phyloP scores from a whole-genome alignment of 2,113 vertebrate genomes.

The Mystacornis crossleyi region DNA sequence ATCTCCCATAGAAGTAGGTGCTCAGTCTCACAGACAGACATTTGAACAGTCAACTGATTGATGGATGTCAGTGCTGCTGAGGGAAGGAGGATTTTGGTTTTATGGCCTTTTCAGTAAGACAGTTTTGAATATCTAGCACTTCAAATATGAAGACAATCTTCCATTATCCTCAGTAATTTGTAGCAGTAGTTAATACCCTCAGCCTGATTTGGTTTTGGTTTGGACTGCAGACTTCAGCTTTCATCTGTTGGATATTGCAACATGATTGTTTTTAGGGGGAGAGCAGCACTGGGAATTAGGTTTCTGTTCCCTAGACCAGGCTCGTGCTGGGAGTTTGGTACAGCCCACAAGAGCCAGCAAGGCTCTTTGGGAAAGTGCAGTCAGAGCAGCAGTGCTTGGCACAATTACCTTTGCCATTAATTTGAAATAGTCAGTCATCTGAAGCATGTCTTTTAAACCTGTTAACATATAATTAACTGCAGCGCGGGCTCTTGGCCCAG shows the following conservation, averaged over 20 bases:
- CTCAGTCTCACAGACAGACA: background rate
- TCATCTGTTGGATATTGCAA: background rate
- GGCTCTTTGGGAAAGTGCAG: background rate
- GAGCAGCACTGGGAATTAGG: background rate
- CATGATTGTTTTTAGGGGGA: background rate
- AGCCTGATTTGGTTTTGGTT: background rate
- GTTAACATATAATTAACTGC: conserved; percentile 28
- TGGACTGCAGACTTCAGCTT: background rate
- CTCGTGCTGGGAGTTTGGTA: background rate
- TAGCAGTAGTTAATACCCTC: background rate
- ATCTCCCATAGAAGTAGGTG: background rate
- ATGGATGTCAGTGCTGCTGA: background rate
- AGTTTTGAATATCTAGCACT: background rate
- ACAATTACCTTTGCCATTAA: background rate
- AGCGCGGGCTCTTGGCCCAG: background rate
- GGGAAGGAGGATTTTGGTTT: background rate
- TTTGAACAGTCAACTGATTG: background rate
- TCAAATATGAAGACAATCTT: background rate
- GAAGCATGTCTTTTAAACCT: background rate
- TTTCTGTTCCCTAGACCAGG: background rate
- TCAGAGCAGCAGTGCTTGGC: background rate
- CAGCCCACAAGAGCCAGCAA: background rate
- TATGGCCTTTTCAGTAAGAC: background rate
- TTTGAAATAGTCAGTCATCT: background rate
- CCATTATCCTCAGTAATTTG: background rate